A percentile compares a stretch with the other conserved stretches of the same genome.
Conservation (phyloP, 2,797 vertebrate species). For the Choloepus didactylus region DNA sequence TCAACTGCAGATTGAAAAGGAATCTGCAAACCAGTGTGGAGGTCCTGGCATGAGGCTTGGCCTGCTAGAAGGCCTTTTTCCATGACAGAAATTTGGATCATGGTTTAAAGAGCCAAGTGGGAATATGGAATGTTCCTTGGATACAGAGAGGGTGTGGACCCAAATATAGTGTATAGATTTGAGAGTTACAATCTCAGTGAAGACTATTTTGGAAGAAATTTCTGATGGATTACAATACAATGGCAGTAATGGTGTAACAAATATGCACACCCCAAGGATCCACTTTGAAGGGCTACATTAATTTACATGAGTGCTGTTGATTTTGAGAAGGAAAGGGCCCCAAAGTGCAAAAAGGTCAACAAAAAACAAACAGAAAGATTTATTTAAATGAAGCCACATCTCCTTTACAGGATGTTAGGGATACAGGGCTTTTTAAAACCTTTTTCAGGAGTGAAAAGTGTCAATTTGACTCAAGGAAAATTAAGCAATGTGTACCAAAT, state of each 20-base stretch:
- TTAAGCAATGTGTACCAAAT: neutral
- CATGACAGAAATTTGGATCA: neutral
- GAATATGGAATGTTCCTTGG: neutral
- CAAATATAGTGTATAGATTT: neutral
- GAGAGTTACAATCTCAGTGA: too few species aligned
- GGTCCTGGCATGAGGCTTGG: too few species aligned
- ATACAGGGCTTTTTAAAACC: neutral
- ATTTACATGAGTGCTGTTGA: neutral
- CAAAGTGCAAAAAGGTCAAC: neutral
- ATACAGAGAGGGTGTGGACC: neutral
- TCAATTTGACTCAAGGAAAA: neutral
- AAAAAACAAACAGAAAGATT: neutral
- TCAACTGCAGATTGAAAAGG: neutral
- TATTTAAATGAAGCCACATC: neutral
- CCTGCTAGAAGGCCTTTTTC: neutral
- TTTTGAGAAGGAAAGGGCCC: neutral
- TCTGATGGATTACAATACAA: too few species aligned
- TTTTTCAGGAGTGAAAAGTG: neutral
- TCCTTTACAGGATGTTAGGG: neutral
- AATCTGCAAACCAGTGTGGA: neutral
- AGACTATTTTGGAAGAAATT: neutral
- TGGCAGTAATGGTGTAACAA: neutral
- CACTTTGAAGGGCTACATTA: neutral
- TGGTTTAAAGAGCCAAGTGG: neutral
- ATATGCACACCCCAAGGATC: neutral